Base-by-base conservation (phyloP, 2,888 invertebrate species). In the Caenorhabditis virilis region DNA sequence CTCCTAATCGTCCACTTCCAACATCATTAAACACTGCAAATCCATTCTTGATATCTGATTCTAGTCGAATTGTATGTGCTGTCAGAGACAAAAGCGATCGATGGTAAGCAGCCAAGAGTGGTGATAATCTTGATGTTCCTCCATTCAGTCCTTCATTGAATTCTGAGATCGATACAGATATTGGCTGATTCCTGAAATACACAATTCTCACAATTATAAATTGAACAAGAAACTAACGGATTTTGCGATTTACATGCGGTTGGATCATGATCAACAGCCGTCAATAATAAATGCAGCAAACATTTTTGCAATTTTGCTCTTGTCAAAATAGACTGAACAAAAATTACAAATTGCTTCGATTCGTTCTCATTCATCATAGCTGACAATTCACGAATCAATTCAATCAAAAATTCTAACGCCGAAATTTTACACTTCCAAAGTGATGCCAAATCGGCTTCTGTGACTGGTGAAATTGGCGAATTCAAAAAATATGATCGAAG, bases 401-500 rank as follows among this genome's bases (percentile, higher is more conserved):
- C 79, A 7, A 70, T 70, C 20, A 80, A 70, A 47, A 80, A 79
- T 25, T 82, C 82, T 58, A 82, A 50, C 3, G 78, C 78, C 9
- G 80, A 78, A 26, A 81, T 79, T 67, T 82, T 82, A 66, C 82
- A 82, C 55, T 82, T 79, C 78, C 79, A 82, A 0, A 79, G 69
- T 6, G 67, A 61, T 5, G 69, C 61, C 43, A 82, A 53, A 50
- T 82, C 82, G 7, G 63, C 60, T 53, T 76, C 74, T 18, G 78
- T 72, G 33, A 82, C 81, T 1, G 76, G 69, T 1, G 76, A 78
- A 7, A 79, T 88, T 65, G 89, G 89, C 38, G 90, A 85, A 83
- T 89, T 89, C 13, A 90, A 89, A 84, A 90, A 91, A 83, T 89
- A 91, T 55, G 91, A 91, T 45, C 92, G 87, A 0, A 91, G 88